Conservation (phyloP, 2,113 vertebrate species). For the Python bivittatus region DNA sequence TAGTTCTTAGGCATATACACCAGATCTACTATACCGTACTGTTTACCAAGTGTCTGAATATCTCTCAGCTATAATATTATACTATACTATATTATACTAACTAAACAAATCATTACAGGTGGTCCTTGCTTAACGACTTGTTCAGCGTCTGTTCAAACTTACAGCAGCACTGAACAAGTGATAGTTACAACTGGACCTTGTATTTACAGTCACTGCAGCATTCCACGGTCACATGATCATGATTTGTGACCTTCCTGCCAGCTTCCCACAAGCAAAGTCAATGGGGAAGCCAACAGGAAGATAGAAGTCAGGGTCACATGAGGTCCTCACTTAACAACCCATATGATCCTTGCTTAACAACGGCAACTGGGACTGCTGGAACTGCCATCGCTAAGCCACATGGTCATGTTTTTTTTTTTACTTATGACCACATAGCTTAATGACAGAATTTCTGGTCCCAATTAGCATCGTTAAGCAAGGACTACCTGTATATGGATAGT, state of each 20-base stretch:
- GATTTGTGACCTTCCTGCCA: neutral
- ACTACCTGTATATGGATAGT: neutral
- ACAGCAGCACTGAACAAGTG: neutral
- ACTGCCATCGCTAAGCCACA: neutral
- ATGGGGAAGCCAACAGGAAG: neutral
- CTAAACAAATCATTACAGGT: neutral
- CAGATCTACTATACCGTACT: conserved; percentile 9
- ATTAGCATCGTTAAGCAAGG: neutral
- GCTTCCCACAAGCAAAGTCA: neutral
- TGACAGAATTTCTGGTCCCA: neutral
- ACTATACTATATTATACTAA: neutral
- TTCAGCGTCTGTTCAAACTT: neutral
- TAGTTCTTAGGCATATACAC: neutral
- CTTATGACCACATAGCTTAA: neutral
- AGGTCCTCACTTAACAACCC: neutral
- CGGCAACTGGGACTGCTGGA: neutral
- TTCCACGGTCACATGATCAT: neutral
- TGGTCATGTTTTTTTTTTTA: neutral
- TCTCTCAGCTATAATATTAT: neutral
- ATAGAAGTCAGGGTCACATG: neutral
- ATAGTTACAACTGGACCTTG: neutral
- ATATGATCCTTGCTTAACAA: neutral
- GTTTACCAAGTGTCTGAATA: conserved; percentile 4
- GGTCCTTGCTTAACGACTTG: neutral
- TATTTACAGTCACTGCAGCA: neutral